Conservation (phyloP, 2,797 vertebrate genomes). For the Smutsia temminckii region DNA sequence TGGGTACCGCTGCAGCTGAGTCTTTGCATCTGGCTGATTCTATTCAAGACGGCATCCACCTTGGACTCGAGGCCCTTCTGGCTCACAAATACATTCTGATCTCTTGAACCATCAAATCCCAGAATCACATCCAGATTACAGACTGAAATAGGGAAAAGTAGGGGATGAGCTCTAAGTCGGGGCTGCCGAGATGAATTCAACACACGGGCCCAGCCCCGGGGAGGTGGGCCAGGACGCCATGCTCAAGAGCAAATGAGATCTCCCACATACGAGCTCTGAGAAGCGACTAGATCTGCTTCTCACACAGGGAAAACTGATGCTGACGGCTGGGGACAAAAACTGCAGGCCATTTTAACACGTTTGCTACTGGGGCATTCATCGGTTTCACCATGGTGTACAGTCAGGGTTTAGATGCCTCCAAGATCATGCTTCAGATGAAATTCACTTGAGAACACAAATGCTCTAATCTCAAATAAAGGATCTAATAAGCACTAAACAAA, state of each 20-base stretch:
- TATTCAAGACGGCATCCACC: conserved; percentile 88
- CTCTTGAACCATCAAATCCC: conserved; percentile 92
- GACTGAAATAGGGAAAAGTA: conserved; percentile 83
- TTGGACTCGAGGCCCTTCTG: conserved; percentile 91
- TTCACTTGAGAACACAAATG: neutral
- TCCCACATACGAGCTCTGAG: accelerated
- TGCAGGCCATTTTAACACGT: accelerated
- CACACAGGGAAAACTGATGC: accelerated
- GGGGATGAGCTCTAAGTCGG: neutral
- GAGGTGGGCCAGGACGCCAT: accelerated
- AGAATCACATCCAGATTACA: conserved; percentile 94
- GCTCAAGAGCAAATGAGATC: neutral
- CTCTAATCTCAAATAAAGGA: neutral
- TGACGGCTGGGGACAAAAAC: neutral
- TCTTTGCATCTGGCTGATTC: conserved; percentile 90
- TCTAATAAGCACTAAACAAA: neutral
- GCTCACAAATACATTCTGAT: conserved; percentile 89
- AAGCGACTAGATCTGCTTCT: neutral
- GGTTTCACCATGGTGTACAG: accelerated
- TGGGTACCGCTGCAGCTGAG: conserved; percentile 92
- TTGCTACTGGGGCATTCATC: neutral
- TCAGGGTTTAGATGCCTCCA: neutral
- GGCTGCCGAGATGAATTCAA: accelerated
- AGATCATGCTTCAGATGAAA: neutral
- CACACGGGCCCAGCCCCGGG: accelerated